These are phyloP conservation scores for Callipepla californica DNA, from an alignment of 2,113 vertebrate species.

Conservation along the genomic window DNA sequence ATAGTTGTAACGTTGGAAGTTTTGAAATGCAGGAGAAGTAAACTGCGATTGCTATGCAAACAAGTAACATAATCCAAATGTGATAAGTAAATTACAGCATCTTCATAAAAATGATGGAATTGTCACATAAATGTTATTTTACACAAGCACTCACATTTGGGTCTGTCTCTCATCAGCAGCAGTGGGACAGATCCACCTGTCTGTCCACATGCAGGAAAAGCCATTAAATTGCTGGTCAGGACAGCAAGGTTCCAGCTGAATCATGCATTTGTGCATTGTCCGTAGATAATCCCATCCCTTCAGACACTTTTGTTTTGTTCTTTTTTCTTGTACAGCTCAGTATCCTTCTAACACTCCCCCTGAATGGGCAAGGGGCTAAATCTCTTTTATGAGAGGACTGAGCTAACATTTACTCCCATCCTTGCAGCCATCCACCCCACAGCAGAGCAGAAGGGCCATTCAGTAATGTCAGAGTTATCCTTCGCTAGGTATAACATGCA, in stretches of 20 bases:
- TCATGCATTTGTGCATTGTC: not conserved
- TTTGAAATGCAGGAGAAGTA: not conserved
- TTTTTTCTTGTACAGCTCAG: not conserved
- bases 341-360: not conserved
- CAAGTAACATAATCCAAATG: not conserved
- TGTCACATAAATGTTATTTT: not conserved
- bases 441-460: not conserved
- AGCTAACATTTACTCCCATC: not conserved
- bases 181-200: accelerated
- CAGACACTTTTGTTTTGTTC: not conserved
- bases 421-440: not conserved
- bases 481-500: not conserved
- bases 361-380: not conserved
- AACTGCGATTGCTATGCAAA: not conserved
- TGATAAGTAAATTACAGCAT: not conserved
- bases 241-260: not conserved
- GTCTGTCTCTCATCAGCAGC: not conserved
- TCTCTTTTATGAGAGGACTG: not conserved
- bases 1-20: not conserved
- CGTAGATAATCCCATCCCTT: not conserved
- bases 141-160: not conserved
- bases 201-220: not conserved
- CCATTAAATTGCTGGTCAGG: not conserved
- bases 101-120: not conserved
- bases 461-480: not conserved